Evolutionary conservation across 1,140 invertebrate species (phyloP).

Genomic region (Drosophila asahinai): DNA sequence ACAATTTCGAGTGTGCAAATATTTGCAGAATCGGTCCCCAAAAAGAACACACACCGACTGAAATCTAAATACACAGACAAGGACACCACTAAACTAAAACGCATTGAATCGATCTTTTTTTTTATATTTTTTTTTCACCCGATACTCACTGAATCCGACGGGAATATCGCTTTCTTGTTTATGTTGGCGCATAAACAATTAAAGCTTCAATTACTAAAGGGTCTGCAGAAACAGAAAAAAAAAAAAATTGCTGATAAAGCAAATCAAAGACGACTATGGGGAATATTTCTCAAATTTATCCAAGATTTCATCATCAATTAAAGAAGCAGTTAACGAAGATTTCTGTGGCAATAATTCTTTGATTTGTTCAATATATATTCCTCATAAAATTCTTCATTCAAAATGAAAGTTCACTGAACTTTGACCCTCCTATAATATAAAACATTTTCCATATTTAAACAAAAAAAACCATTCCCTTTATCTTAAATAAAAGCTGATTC

Average conservation of each 20-base stretch:
- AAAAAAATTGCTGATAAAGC: background rate
- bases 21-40: slow-evolving; percentile 58
- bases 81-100: slow-evolving; percentile 16
- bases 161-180: slow-evolving; percentile 24
- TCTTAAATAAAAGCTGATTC: too few relatives aligned
- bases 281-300: background rate
- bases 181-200: slow-evolving; percentile 12
- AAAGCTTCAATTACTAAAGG: slow-evolving; percentile 20
- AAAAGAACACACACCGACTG: slow-evolving; percentile 44
- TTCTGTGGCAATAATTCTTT: background rate
- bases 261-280: background rate
- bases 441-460: background rate
- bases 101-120: slow-evolving; percentile 11
- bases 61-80: slow-evolving; percentile 32
- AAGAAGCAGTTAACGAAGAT: background rate
- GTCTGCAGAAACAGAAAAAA: background rate
- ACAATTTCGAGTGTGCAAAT: slow-evolving; percentile 61
- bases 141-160: slow-evolving; percentile 7
- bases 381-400: background rate
- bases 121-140: slow-evolving; percentile 2
- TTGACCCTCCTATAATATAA: background rate
- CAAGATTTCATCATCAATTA: slow-evolving; percentile 1
- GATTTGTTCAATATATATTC: background rate
- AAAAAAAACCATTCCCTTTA: too few relatives aligned
- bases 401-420: slow-evolving; percentile 2